Base-by-base conservation (phyloP, 2,888 invertebrate species). In the Emmelina monodactyla region DNA sequence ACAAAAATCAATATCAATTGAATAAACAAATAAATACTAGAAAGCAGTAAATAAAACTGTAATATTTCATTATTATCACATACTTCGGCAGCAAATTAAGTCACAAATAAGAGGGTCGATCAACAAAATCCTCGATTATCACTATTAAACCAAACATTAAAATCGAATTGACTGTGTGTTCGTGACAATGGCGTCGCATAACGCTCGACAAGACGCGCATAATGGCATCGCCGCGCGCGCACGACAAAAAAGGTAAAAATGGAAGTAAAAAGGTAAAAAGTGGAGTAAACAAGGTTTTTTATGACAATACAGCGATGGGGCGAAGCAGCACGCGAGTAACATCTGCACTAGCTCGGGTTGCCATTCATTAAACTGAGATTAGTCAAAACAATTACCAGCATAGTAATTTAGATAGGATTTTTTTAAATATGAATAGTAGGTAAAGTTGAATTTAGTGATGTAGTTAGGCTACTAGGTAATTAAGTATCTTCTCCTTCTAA, bases 251-350 rank as follows among this genome's bases (percentile, higher is more conserved):
- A 67, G 58, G 60, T 57, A 73, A 72, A 75, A 73, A 68, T 54
- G n/a, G 12, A 69, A 59, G 53, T 71, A 67, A 72, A 76, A 79
- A 76, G 60, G 62, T 73, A 75, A 75, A 78, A 78, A 72, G 67
- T 72, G 76, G 70, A 69, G 76, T 78, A 78, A 78, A 79, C 73
- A 78, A 75, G 70, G 67, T 62, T 73, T 78, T 76, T 75, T 73
- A 54, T 62, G 49, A 43, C 34, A 49, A 41, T 50, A 50, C 58
- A 54, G 64, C 64, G 62, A 63, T 63, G 51, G 55, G 54, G 73
- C 73, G 73, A 63, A 70, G 59, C 60, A 53, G 69, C 70, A 67
- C 71, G 64, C 58, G 70, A 40, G 39, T 33, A 34, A 39, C 71
- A 66, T 69, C 67, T 70, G 70, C 67, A 15, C 33, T 14, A n/a